phyloP scores from a whole-genome alignment of 2,888 invertebrate genomes.

The Morpho deidamia region DNA sequence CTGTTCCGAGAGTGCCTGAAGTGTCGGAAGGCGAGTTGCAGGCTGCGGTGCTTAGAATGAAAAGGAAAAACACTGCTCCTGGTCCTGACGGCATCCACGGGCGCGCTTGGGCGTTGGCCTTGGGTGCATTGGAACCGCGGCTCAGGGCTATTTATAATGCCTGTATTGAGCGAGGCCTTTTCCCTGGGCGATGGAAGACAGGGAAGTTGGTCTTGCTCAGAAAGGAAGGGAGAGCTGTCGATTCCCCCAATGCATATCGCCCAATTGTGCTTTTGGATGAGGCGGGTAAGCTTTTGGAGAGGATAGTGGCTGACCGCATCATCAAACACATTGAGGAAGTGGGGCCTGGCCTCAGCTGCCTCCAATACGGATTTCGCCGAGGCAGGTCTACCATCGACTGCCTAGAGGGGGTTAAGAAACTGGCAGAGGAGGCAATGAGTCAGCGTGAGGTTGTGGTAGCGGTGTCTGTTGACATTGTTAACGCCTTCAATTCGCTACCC shows the following conservation, averaged over 20 bases:
- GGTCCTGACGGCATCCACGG: slow-evolving; percentile 23
- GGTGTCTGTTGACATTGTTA: no score
- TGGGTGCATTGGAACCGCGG: slow-evolving; percentile 7
- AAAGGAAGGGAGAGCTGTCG: slow-evolving; percentile 6
- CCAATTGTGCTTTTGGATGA: slow-evolving; percentile 19
- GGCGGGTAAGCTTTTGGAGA: slow-evolving; percentile 12
- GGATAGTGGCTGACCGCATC: slow-evolving; percentile 10
- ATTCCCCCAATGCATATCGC: slow-evolving; percentile 12
- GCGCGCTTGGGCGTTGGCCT: slow-evolving; percentile 8
- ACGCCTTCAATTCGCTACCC: no score
- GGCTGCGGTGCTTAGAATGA: not conserved
- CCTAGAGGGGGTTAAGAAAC: not conserved
- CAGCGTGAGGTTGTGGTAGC: slow-evolving; percentile 13
- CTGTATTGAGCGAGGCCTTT: slow-evolving; percentile 12
- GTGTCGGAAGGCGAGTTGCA: not conserved
- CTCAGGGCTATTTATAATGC: slow-evolving; percentile 5
- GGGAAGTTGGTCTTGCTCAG: slow-evolving; percentile 8
- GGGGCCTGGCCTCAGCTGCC: slow-evolving; percentile 1
- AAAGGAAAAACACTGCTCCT: slow-evolving; percentile 4
- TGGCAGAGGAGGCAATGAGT: slow-evolving; percentile 10
- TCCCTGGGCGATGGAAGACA: slow-evolving; percentile 17
- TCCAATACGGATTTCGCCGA: no score
- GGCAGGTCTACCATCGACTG: slow-evolving; percentile 16
- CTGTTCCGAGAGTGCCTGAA: not conserved
- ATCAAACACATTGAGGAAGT: not conserved